These are phyloP conservation scores for Poeciliopsis turrubarensis DNA, from an alignment of 2,113 vertebrate species.

Conservation along the genomic window DNA sequence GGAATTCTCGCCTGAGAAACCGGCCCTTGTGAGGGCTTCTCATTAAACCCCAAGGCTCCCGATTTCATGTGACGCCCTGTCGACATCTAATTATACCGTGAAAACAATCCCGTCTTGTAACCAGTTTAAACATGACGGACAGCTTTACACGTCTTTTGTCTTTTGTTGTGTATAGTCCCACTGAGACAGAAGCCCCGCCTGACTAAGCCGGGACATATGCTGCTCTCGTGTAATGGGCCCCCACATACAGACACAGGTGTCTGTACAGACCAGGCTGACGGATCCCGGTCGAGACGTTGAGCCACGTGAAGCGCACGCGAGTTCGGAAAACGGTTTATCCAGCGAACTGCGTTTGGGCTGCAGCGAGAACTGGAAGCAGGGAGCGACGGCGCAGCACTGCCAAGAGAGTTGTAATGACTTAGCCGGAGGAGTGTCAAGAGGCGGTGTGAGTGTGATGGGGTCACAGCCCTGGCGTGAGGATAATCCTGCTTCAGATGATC, in stretches of 20 bases:
- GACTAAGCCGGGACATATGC: constrained; percentile 75
- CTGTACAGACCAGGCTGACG: constrained; percentile 4
- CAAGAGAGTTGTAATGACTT: neutral
- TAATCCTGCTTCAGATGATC: neutral
- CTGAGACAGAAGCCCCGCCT: constrained; percentile 66
- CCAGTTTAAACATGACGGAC: constrained; percentile 35
- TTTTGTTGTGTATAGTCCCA: constrained; percentile 56
- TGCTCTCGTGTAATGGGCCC: constrained; percentile 14
- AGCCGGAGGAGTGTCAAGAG: neutral
- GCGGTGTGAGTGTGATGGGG: neutral
- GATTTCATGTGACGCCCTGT: neutral
- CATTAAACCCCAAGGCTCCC: neutral
- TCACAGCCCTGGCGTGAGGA: neutral
- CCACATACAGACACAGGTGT: constrained; percentile 2
- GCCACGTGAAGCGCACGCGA: neutral
- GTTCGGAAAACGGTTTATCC: neutral
- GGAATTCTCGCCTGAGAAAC: neutral
- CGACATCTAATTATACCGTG: constrained; percentile 24
- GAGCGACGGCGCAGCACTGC: neutral
- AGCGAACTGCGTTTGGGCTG: neutral
- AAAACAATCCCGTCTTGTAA: constrained; percentile 48
- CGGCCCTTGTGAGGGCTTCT: neutral
- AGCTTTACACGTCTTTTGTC: constrained; percentile 40
- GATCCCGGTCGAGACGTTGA: neutral
- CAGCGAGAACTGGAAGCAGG: neutral